Percentiles rank a stretch among this genome's conserved stretches.
Evolutionary conservation across 2,797 vertebrate genomes (phyloP).

Genomic region (Alectoris magna): DNA sequence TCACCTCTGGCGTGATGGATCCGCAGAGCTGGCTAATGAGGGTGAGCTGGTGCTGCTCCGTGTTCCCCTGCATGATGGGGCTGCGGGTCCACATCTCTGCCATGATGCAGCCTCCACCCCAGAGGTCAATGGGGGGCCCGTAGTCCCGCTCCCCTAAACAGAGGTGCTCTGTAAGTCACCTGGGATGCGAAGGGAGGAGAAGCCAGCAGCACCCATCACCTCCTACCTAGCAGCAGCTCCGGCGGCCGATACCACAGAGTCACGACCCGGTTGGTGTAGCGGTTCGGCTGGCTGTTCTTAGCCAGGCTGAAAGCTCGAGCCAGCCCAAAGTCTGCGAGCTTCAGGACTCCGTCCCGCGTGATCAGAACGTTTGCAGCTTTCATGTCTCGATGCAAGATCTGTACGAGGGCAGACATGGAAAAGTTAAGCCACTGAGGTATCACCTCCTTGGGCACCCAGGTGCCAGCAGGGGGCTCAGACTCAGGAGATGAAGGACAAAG

Average conservation of each 20-base stretch:
- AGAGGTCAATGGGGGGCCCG: conserved; percentile 96
- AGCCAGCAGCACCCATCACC: background rate
- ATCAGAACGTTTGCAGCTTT: conserved; percentile 97
- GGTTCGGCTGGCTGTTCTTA: conserved; percentile 98
- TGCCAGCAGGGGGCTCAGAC: background rate
- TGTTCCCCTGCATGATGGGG: conserved; percentile 99
- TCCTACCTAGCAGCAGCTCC: conserved; percentile 92
- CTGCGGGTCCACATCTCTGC: conserved; percentile 99
- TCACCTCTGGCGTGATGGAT: conserved; percentile 94
- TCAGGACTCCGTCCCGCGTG: conserved; percentile 94
- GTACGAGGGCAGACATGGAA: background rate
- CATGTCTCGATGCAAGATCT: conserved; percentile 99
- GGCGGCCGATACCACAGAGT: conserved; percentile 97
- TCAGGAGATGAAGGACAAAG: background rate
- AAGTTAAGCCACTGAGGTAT: background rate
- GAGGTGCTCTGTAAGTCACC: conserved; percentile 13
- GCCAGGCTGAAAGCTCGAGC: conserved; percentile 97
- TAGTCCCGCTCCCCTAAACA: conserved; percentile 94
- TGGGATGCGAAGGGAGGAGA: background rate
- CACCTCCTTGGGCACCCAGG: background rate
- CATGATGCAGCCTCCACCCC: conserved; percentile 98
- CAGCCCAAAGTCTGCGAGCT: conserved; percentile 95
- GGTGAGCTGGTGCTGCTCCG: conserved; percentile 96
- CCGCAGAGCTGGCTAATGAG: conserved; percentile 99
- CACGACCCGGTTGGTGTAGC: conserved; percentile 97